These are phyloP conservation scores for Crotophaga sulcirostris DNA, from an alignment of 2,113 vertebrate species.

Conservation along the genomic window DNA sequence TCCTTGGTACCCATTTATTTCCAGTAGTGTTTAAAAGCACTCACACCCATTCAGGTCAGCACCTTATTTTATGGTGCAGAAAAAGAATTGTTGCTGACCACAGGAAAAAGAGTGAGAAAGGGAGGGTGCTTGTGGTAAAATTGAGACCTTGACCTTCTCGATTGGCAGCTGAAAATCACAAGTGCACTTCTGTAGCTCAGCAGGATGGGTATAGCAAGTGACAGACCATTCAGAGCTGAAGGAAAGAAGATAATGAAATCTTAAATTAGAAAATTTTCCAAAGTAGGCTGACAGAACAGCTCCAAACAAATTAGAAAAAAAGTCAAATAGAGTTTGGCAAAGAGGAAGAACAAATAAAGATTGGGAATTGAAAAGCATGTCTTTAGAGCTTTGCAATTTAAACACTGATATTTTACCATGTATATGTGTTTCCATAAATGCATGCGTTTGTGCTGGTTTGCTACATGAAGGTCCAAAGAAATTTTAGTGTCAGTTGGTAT, in stretches of 20 bases:
- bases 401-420: neutral
- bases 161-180: constrained; percentile 52
- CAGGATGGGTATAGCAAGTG: constrained; percentile 55
- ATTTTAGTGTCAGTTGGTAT: neutral
- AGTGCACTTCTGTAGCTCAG: constrained; percentile 5
- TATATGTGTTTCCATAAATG: neutral
- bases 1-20: neutral
- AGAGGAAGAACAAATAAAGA: neutral
- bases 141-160: neutral
- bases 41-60: neutral
- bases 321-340: neutral
- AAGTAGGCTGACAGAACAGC: constrained; percentile 38
- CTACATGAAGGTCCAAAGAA: neutral
- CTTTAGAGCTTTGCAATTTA: neutral
- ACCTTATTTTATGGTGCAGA: neutral
- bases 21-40: neutral
- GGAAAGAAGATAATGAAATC: constrained; percentile 64
- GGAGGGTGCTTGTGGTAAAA: neutral
- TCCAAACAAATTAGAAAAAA: constrained; percentile 47
- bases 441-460: neutral
- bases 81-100: neutral
- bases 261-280: constrained; percentile 68
- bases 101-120: neutral
- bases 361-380: neutral
- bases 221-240: constrained; percentile 62